Evolutionary conservation across 2,888 invertebrate genomes (phyloP).

Genomic region (Nemotelus nigrinus): DNA sequence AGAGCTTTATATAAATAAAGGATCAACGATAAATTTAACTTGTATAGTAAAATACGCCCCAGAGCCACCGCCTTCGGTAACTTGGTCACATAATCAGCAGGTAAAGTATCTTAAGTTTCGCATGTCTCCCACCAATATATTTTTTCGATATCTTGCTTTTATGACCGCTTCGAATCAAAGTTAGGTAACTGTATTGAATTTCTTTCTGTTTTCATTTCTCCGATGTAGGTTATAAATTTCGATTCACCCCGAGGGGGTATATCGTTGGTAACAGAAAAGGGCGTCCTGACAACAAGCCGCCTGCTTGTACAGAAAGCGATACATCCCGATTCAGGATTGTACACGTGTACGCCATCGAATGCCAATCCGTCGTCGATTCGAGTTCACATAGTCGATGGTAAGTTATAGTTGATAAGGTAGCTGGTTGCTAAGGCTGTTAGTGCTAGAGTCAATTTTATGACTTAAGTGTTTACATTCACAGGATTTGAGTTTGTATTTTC

Average conservation of each 20-base stretch:
- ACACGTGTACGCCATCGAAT: slow-evolving; percentile 86
- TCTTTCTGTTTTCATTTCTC: slow-evolving; percentile 24
- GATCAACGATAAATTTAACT: slow-evolving; percentile 88
- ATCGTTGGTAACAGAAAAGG: slow-evolving; percentile 87
- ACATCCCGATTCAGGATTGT: slow-evolving; percentile 81
- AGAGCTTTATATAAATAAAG: slow-evolving; percentile 85
- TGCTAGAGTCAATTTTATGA: neutral
- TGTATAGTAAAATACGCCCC: slow-evolving; percentile 86
- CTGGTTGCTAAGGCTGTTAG: neutral
- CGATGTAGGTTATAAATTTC: slow-evolving; percentile 82
- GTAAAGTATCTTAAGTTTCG: slow-evolving; percentile 57
- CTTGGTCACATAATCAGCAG: slow-evolving; percentile 82
- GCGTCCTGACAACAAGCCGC: slow-evolving; percentile 82
- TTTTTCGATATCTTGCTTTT: neutral
- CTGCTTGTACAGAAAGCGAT: slow-evolving; percentile 84
- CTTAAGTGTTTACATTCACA: too few species aligned
- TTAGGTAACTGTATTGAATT: slow-evolving; percentile 4
- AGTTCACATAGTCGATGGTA: slow-evolving; percentile 89
- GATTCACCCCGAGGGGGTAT: slow-evolving; percentile 90
- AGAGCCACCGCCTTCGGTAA: slow-evolving; percentile 83
- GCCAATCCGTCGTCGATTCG: slow-evolving; percentile 81
- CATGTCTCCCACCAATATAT: neutral
- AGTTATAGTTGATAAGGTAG: slow-evolving; percentile 59
- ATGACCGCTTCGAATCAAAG: neutral
- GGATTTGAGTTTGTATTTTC: too few species aligned